Evolutionary conservation across 2,113 vertebrate genomes (phyloP).

Genomic region (Zosterops hypoxanthus): DNA sequence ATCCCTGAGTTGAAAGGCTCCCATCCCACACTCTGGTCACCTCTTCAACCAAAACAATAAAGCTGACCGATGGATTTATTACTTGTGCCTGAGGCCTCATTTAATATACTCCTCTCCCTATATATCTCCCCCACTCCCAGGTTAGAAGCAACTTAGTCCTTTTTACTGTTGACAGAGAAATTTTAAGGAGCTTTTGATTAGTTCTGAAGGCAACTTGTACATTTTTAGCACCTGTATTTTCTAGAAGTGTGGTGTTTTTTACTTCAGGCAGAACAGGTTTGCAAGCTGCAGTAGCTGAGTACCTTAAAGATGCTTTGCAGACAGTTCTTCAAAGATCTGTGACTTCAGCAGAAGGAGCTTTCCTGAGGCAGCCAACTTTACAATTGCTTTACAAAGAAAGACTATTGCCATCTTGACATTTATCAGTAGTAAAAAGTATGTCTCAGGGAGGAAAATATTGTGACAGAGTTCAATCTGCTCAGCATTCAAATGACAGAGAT

Average conservation of each 20-base stretch:
- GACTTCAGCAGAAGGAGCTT: background rate
- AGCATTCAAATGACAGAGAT: background rate
- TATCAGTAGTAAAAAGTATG: background rate
- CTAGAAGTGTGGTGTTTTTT: background rate
- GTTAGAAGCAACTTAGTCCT: background rate
- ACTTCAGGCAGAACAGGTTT: background rate
- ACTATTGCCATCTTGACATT: background rate
- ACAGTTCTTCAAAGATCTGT: background rate
- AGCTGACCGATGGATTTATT: background rate
- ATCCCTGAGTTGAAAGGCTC: background rate
- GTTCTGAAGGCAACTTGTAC: background rate
- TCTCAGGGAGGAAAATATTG: background rate
- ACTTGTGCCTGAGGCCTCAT: background rate
- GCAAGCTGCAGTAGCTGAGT: background rate
- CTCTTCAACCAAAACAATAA: background rate
- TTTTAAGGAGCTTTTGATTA: background rate
- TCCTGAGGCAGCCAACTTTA: background rate
- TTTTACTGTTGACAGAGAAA: background rate
- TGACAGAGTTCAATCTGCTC: background rate
- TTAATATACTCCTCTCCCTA: background rate
- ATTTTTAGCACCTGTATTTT: background rate
- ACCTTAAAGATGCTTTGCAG: background rate
- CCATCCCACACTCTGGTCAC: background rate
- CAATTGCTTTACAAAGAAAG: background rate
- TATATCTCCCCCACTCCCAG: background rate